Conservation (phyloP, 2,888 invertebrate species). For the Nymphalis urticae region DNA sequence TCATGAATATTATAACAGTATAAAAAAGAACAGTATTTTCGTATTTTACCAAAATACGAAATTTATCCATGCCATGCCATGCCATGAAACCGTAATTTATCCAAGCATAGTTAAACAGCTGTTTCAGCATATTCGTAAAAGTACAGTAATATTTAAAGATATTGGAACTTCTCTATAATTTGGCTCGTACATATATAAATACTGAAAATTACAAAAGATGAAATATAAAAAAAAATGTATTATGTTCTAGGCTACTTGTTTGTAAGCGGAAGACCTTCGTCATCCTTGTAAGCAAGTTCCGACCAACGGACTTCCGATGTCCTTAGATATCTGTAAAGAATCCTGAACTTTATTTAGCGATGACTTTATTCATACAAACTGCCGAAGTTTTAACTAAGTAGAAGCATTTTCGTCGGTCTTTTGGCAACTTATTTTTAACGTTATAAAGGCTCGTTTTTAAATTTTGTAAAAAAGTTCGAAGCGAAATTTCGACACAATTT, state of each 20-base stretch:
- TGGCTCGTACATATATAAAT: no score
- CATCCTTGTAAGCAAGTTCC: conserved; percentile 29
- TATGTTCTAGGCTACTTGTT: conserved; percentile 17
- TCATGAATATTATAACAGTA: no score
- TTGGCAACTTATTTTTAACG: conserved; percentile 23
- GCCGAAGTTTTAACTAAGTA: conserved; percentile 24
- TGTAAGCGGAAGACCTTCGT: conserved; percentile 30
- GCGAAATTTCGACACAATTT: conserved; percentile 33
- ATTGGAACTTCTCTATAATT: no score
- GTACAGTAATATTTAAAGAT: no score
- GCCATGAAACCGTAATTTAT: no score
- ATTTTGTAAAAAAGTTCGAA: conserved; percentile 18
- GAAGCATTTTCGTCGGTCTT: background rate
- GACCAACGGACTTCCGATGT: conserved; percentile 29
- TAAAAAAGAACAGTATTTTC: no score
- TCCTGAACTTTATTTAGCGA: conserved; percentile 22
- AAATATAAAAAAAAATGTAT: conserved; percentile 8
- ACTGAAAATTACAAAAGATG: background rate
- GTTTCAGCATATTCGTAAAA: no score
- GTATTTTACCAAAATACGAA: no score
- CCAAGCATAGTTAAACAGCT: no score
- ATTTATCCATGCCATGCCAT: no score
- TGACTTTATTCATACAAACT: conserved; percentile 22
- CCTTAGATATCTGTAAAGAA: conserved; percentile 26
- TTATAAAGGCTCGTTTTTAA: conserved; percentile 12